These are phyloP conservation scores for Morinoia aosen DNA, from an alignment of 2,888 invertebrate genomes.

Conservation along the genomic window DNA sequence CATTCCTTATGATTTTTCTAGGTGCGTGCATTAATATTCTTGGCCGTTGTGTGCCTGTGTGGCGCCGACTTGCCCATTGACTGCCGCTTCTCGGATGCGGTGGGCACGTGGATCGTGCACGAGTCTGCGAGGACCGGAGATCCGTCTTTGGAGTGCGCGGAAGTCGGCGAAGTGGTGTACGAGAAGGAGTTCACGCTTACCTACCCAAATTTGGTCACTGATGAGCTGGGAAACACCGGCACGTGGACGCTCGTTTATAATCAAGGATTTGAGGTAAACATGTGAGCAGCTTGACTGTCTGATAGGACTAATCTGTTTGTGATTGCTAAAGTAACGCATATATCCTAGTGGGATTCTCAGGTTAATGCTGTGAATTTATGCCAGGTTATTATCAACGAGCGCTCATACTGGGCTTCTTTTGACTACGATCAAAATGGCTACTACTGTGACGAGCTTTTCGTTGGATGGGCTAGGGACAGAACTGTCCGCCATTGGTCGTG, in stretches of 20 bases:
- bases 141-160: slow-evolving; percentile 62
- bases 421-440: slow-evolving; percentile 69
- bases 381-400: slow-evolving; percentile 68
- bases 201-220: slow-evolving; percentile 72
- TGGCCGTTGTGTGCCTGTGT: slow-evolving; percentile 5
- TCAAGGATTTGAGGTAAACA: slow-evolving; percentile 71
- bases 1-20: background rate
- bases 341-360: background rate
- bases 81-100: slow-evolving; percentile 69
- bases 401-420: slow-evolving; percentile 73
- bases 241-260: slow-evolving; percentile 75
- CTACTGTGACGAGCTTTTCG: slow-evolving; percentile 71
- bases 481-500: slow-evolving; percentile 73
- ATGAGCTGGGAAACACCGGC: slow-evolving; percentile 73
- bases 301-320: too few relatives aligned
- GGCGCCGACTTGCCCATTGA: slow-evolving; percentile 69
- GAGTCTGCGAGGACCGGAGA: slow-evolving; percentile 69
- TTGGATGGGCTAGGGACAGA: slow-evolving; percentile 73
- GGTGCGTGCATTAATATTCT: background rate
- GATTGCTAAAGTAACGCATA: background rate
- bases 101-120: slow-evolving; percentile 69
- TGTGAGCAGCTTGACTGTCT: background rate
- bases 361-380: background rate
- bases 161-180: slow-evolving; percentile 57
- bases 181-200: slow-evolving; percentile 59